phyloP scores from a whole-genome alignment of 2,888 invertebrate species.

The Callyntrura sp. region DNA sequence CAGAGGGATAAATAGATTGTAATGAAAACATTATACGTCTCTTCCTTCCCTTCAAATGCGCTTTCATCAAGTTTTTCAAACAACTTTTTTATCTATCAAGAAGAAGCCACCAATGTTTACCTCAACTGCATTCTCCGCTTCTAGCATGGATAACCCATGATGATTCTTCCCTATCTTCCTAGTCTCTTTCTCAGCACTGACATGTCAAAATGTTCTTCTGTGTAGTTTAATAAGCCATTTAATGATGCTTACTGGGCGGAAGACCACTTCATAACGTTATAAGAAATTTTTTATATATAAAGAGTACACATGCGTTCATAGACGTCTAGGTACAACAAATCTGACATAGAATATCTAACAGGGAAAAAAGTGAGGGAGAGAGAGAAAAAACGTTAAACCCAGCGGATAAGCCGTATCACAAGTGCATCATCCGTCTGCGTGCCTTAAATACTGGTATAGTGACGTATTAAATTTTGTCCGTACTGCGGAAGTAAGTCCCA shows the following conservation, averaged over 20 bases:
- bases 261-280: constrained; percentile 30
- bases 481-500: constrained; percentile 47
- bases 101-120: constrained; percentile 69
- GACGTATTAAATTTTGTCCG: constrained; percentile 21
- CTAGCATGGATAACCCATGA: constrained; percentile 46
- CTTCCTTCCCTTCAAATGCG: constrained; percentile 69
- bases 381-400: neutral
- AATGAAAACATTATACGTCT: constrained; percentile 77
- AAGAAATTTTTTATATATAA: constrained; percentile 1
- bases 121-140: constrained; percentile 51
- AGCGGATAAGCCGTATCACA: neutral
- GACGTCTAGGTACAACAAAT: neutral
- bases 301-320: neutral
- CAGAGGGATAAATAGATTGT: constrained; percentile 75
- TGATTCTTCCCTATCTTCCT: constrained; percentile 40
- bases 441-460: constrained; percentile 18
- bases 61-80: constrained; percentile 77
- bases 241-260: constrained; percentile 72
- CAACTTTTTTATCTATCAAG: constrained; percentile 75
- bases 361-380: neutral
- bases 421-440: neutral
- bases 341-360: neutral
- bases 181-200: constrained; percentile 37
- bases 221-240: constrained; percentile 70
- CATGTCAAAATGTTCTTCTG: constrained; percentile 49